These are phyloP conservation scores for Fundulus diaphanus DNA, from an alignment of 2,797 vertebrate genomes.

Conservation along the genomic window DNA sequence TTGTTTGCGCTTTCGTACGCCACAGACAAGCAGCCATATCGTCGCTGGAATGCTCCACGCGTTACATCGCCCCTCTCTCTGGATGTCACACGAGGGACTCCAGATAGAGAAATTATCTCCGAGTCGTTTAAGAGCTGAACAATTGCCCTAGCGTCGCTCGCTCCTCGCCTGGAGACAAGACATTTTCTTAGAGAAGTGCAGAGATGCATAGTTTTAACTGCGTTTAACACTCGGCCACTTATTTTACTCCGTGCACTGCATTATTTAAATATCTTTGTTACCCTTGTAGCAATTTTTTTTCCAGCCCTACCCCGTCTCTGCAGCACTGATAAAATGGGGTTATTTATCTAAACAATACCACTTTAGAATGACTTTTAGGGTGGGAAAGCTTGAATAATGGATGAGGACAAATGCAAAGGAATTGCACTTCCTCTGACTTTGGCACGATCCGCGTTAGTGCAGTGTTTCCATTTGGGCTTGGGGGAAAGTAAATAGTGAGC, in stretches of 20 bases:
- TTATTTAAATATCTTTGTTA: slow-evolving; percentile 76
- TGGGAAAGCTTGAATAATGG: slow-evolving; percentile 77
- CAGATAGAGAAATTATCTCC: slow-evolving; percentile 65
- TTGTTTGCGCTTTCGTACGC: slow-evolving; percentile 54
- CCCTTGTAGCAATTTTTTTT: slow-evolving; percentile 70
- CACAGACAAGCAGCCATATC: slow-evolving; percentile 43
- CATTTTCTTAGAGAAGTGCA: slow-evolving; percentile 59
- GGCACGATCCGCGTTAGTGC: slow-evolving; percentile 55
- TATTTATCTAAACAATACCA: slow-evolving; percentile 83
- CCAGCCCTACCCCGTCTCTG: slow-evolving; percentile 54
- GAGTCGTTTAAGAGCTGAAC: slow-evolving; percentile 67
- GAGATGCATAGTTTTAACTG: slow-evolving; percentile 69
- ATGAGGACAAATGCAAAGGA: slow-evolving; percentile 80
- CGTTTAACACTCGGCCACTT: slow-evolving; percentile 74
- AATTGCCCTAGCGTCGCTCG: slow-evolving; percentile 43
- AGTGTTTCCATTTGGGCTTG: slow-evolving; percentile 51
- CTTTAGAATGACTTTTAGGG: slow-evolving; percentile 62
- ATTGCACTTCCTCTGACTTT: slow-evolving; percentile 72
- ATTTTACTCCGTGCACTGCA: slow-evolving; percentile 60
- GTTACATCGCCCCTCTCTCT: slow-evolving; percentile 39
- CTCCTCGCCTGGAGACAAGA: slow-evolving; percentile 55
- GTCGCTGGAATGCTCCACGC: slow-evolving; percentile 44
- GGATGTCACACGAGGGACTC: slow-evolving; percentile 51
- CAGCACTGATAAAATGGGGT: slow-evolving; percentile 78
- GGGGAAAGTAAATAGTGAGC: slow-evolving; percentile 47